phyloP scores from a whole-genome alignment of 2,797 vertebrate species.

The Danio choprae region DNA sequence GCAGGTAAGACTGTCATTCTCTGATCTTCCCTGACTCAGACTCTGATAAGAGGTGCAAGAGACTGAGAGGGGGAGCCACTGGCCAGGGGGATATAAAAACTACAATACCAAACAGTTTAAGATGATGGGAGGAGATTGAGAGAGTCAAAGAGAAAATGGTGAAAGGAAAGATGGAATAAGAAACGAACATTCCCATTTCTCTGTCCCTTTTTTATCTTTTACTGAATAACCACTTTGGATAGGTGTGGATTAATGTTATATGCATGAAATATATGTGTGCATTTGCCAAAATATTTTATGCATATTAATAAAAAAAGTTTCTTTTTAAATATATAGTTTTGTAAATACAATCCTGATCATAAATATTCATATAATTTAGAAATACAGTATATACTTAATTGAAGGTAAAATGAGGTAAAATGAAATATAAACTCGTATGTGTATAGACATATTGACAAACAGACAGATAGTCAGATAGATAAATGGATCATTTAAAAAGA shows the following conservation, averaged over 20 bases:
- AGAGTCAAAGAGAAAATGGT: slow-evolving; percentile 19
- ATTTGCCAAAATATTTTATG: too few relatives aligned
- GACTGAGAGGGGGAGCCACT: neutral
- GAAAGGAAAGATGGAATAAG: slow-evolving; percentile 26
- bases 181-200: neutral
- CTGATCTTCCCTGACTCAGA: slow-evolving; percentile 45
- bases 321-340: too few relatives aligned
- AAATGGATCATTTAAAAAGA: too few relatives aligned
- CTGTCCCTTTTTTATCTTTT: neutral
- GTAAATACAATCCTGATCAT: too few relatives aligned
- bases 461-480: too few relatives aligned
- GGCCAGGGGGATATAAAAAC: neutral
- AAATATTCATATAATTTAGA: too few relatives aligned
- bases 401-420: too few relatives aligned
- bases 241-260: slow-evolving; percentile 54
- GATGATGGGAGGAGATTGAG: slow-evolving; percentile 19
- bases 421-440: too few relatives aligned
- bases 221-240: slow-evolving; percentile 42
- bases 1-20: slow-evolving; percentile 39
- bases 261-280: too few relatives aligned
- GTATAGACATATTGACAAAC: too few relatives aligned
- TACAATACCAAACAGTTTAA: slow-evolving; percentile 43
- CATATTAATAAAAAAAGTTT: too few relatives aligned
- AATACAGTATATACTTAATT: too few relatives aligned
- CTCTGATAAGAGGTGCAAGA: slow-evolving; percentile 31